Conservation (phyloP, 2,888 invertebrate genomes). For the Macrophya annulata region DNA sequence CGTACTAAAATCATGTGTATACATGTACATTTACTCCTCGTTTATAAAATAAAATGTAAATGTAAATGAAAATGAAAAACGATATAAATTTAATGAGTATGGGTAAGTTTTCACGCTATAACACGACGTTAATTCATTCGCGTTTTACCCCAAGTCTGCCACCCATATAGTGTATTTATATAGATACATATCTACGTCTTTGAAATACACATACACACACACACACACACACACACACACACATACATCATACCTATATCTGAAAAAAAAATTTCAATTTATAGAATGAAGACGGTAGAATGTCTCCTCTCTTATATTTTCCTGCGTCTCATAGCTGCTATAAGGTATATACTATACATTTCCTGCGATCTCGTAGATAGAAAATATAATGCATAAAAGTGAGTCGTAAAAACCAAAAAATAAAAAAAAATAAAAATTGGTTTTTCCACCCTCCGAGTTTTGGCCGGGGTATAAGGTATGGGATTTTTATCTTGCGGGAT, state of each 20-base stretch:
- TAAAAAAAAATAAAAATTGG: too few species aligned
- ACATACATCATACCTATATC: neutral
- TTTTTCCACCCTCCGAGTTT: neutral
- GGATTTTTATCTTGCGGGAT: conserved; percentile 19
- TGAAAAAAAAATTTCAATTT: neutral
- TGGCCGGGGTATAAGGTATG: too few species aligned
- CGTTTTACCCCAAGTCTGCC: neutral
- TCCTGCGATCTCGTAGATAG: neutral
- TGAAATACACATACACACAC: neutral
- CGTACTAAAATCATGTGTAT: too few species aligned
- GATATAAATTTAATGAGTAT: conserved; percentile 3
- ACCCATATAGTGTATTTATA: neutral
- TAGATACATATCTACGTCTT: neutral
- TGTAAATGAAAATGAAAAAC: neutral
- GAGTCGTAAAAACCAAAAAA: neutral
- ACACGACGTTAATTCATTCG: neutral
- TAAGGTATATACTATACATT: neutral
- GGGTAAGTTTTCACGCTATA: neutral
- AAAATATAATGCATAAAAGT: neutral
- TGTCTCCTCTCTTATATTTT: neutral
- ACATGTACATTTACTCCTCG: neutral
- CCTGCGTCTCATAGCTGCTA: neutral
- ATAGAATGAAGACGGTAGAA: neutral
- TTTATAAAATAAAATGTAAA: neutral
- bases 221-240: neutral